Conservation (phyloP, 2,888 invertebrate genomes). For the Drosophila anceps region DNA sequence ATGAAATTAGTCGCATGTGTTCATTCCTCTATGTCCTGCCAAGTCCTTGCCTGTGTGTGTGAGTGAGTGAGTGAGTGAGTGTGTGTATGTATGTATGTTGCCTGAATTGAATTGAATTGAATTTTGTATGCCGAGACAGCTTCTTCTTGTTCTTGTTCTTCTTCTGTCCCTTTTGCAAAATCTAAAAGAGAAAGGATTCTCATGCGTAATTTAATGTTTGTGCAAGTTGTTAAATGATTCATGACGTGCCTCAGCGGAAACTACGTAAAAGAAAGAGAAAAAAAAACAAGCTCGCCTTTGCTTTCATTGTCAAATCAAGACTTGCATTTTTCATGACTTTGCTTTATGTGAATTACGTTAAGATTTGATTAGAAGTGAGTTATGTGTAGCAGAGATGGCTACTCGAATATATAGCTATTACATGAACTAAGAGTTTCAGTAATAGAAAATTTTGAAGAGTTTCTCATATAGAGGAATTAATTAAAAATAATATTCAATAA, state of each 20-base stretch:
- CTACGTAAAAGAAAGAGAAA: background rate
- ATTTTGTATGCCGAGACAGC: slow-evolving; percentile 48
- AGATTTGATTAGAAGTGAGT: background rate
- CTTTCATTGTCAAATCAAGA: slow-evolving; percentile 29
- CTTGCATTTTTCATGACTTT: slow-evolving; percentile 6
- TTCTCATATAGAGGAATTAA: too few relatives aligned
- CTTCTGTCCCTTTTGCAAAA: slow-evolving; percentile 14
- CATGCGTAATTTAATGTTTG: slow-evolving; percentile 73
- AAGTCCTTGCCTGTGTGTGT: slow-evolving; percentile 6
- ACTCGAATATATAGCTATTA: background rate
- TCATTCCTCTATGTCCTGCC: slow-evolving; percentile 39
- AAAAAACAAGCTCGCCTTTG: background rate
- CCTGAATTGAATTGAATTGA: slow-evolving; percentile 60
- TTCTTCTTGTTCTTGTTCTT: background rate
- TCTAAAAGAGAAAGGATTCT: slow-evolving; percentile 49
- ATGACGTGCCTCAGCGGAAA: slow-evolving; percentile 31
- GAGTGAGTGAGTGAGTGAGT: slow-evolving; percentile 4
- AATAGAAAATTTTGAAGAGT: too few relatives aligned
- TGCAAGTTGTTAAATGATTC: slow-evolving; percentile 72
- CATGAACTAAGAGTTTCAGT: too few relatives aligned
- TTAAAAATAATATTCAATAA: too few relatives aligned
- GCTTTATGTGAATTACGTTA: background rate
- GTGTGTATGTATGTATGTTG: slow-evolving; percentile 15
- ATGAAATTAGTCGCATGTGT: slow-evolving; percentile 77
- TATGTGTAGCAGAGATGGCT: background rate